Percentiles rank a stretch among this genome's conserved stretches.
Evolutionary conservation across 2,113 vertebrate genomes (phyloP).

Genomic region (Thymallus thymallus): DNA sequence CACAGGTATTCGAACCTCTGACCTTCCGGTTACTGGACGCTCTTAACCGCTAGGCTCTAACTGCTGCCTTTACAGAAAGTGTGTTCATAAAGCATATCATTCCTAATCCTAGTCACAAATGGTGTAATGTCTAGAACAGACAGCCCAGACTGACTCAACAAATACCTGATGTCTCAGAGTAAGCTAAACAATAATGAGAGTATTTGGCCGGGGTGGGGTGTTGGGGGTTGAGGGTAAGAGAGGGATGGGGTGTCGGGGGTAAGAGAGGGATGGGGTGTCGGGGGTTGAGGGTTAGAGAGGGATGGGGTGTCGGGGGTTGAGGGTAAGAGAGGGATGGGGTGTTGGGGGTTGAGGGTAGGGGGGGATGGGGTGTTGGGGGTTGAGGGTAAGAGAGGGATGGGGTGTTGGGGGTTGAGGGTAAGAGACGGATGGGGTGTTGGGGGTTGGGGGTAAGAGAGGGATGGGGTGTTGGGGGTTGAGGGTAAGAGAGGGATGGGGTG

Average conservation of each 20-base stretch:
- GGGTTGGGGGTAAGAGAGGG: too few species aligned
- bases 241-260: too few species aligned
- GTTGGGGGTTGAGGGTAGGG: too few species aligned
- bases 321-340: too few species aligned
- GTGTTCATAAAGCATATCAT: slow-evolving; percentile 17
- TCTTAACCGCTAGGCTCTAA: background rate
- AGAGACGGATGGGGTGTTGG: too few species aligned
- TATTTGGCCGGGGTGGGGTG: slow-evolving; percentile 11
- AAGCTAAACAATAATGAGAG: slow-evolving; percentile 17
- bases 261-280: too few species aligned
- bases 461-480: too few species aligned
- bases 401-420: too few species aligned
- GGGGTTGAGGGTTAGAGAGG: too few species aligned
- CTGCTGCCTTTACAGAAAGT: slow-evolving; percentile 5
- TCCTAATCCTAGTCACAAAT: slow-evolving; percentile 7
- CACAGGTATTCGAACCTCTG: background rate
- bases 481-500: too few species aligned
- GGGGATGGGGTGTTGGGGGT: slow-evolving; percentile 6
- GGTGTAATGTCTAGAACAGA: background rate
- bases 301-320: slow-evolving; percentile 7
- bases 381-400: background rate
- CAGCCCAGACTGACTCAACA: slow-evolving; percentile 2
- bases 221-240: background rate
- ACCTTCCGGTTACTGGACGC: slow-evolving; percentile 19
- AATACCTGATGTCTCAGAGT: slow-evolving; percentile 7